Evolutionary conservation across 2,113 vertebrate genomes (phyloP).

Genomic region (Silurus asotus): DNA sequence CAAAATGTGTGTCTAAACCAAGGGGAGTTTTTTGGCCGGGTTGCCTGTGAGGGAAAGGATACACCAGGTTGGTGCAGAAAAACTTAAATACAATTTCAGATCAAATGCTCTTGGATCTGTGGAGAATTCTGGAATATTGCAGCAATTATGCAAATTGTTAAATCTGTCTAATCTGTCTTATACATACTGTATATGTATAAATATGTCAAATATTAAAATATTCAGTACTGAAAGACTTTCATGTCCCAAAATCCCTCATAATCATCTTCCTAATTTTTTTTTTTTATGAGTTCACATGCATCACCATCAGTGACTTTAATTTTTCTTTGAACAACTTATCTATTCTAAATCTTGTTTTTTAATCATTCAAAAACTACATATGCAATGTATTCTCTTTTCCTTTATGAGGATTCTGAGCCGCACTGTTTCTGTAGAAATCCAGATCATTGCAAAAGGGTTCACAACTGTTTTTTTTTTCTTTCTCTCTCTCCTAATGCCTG

Average conservation of each 20-base stretch:
- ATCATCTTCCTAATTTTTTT: background rate
- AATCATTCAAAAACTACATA: background rate
- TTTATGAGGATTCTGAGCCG: background rate
- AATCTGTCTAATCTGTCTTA: no score
- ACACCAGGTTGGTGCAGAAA: background rate
- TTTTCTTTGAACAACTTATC: background rate
- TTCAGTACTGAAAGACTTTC: background rate
- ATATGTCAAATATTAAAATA: background rate
- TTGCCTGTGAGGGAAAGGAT: background rate
- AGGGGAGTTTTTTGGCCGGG: background rate
- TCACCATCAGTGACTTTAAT: conserved; percentile 7
- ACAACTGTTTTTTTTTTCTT: conserved; percentile 2
- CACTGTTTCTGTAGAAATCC: conserved; percentile 23
- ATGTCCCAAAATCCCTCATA: background rate
- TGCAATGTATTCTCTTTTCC: background rate
- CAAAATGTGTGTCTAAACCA: background rate
- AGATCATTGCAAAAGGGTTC: background rate
- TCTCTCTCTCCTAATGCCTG: background rate
- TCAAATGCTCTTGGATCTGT: background rate
- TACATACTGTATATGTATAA: background rate
- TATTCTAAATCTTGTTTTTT: background rate
- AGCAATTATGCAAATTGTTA: background rate
- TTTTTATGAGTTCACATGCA: background rate
- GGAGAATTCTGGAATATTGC: background rate
- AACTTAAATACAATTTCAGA: background rate